phyloP scores from a whole-genome alignment of 2,797 vertebrate genomes.

The Pipistrellus nathusii region DNA sequence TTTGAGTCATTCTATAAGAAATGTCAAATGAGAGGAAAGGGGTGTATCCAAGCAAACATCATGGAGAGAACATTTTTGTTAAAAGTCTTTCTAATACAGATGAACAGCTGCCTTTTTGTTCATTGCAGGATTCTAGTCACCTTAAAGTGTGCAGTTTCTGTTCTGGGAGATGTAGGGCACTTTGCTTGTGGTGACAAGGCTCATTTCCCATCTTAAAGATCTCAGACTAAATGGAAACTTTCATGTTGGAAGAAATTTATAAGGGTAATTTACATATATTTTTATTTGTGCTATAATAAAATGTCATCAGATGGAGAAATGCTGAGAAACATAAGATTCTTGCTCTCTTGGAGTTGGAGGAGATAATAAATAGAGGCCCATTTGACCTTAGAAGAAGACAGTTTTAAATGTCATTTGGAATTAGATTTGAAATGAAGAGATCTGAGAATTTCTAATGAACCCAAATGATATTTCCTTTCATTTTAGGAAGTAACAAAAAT shows the following conservation, averaged over 20 bases:
- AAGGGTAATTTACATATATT: slow-evolving; percentile 58
- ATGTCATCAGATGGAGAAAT: slow-evolving; percentile 61
- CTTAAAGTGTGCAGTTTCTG: slow-evolving; percentile 50
- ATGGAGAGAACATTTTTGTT: slow-evolving; percentile 42
- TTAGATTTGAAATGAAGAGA: slow-evolving; percentile 67
- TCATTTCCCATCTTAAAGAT: slow-evolving; percentile 69
- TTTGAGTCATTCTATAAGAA: slow-evolving; percentile 58
- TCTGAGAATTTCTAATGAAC: slow-evolving; percentile 64
- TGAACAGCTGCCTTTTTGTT: slow-evolving; percentile 40
- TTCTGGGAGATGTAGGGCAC: slow-evolving; percentile 25
- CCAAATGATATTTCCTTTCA: slow-evolving; percentile 68
- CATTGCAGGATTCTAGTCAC: neutral
- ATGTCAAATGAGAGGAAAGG: slow-evolving; percentile 63
- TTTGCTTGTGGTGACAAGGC: slow-evolving; percentile 39
- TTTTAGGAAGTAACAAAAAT: slow-evolving; percentile 71
- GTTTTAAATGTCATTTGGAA: slow-evolving; percentile 71
- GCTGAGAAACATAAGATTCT: slow-evolving; percentile 43
- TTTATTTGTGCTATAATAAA: slow-evolving; percentile 65
- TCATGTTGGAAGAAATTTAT: slow-evolving; percentile 58
- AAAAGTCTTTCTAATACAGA: slow-evolving; percentile 39
- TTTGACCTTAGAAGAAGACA: slow-evolving; percentile 61
- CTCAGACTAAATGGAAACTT: slow-evolving; percentile 42
- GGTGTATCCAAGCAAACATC: neutral
- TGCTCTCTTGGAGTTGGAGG: slow-evolving; percentile 22
- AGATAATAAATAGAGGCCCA: slow-evolving; percentile 52